Conservation (phyloP, 2,888 invertebrate species). For the Nebria brevicollis region DNA sequence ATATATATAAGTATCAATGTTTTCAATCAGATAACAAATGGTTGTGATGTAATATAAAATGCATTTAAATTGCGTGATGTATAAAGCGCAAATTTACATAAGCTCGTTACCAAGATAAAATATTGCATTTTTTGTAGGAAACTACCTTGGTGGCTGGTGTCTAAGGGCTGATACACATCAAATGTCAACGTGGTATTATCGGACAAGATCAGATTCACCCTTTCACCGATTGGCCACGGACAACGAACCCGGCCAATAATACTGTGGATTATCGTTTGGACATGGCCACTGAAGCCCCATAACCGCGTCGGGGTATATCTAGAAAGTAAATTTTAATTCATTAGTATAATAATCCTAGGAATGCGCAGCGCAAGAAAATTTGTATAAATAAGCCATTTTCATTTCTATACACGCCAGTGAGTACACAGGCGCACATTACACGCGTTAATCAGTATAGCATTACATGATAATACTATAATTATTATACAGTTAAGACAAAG, state of each 20-base stretch:
- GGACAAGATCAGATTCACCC: constrained; percentile 77
- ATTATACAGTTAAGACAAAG: background rate
- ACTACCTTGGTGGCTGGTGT: constrained; percentile 75
- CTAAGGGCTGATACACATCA: constrained; percentile 88
- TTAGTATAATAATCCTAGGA: no score
- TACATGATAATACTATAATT: background rate
- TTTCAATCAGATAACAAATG: background rate
- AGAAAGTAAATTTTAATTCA: constrained; percentile 57
- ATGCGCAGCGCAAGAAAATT: no score
- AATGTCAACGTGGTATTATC: constrained; percentile 93
- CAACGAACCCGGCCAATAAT: constrained; percentile 87
- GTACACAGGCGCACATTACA: background rate
- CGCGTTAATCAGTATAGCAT: background rate
- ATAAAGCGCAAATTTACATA: background rate
- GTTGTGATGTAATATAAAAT: background rate
- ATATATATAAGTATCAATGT: background rate
- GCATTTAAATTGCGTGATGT: background rate
- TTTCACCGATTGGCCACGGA: constrained; percentile 87
- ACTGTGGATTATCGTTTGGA: constrained; percentile 93
- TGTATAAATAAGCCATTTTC: no score
- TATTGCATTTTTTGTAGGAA: background rate
- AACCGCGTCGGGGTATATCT: constrained; percentile 89
- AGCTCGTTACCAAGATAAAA: background rate
- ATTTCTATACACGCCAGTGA: no score
- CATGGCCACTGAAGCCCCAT: constrained; percentile 96